These are phyloP conservation scores for Diogma glabrata DNA, from an alignment of 2,888 invertebrate genomes.

Conservation along the genomic window DNA sequence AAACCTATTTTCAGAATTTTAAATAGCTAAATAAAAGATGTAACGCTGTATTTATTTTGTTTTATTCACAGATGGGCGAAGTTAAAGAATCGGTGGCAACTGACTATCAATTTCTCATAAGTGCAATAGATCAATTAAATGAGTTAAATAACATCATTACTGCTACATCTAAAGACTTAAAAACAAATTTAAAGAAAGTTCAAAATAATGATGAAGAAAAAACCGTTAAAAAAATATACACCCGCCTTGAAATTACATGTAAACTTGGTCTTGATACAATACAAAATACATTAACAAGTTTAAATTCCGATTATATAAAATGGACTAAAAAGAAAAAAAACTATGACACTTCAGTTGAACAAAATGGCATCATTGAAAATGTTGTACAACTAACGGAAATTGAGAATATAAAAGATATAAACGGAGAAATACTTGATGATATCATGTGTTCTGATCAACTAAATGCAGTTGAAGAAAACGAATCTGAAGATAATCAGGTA, in stretches of 20 bases:
- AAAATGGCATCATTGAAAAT: background rate
- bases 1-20: no score
- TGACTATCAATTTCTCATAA: constrained; percentile 1
- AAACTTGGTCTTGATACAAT: constrained; percentile 4
- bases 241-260: constrained; percentile 6
- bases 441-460: background rate
- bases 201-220: background rate
- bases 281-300: background rate
- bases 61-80: constrained; percentile 5
- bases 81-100: background rate
- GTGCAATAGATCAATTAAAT: constrained; percentile 4
- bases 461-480: constrained; percentile 1
- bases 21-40: no score
- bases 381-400: no score
- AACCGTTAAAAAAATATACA: constrained; percentile 1
- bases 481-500: background rate
- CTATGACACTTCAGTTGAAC: background rate
- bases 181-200: background rate
- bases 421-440: background rate
- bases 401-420: no score
- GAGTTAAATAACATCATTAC: background rate
- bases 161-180: constrained; percentile 1
- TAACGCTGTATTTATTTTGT: no score
- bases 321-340: no score
- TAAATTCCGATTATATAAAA: background rate